A percentile compares a stretch with the other conserved stretches of the same genome.
These are phyloP conservation scores for Portevinia maculata DNA, from an alignment of 2,888 invertebrate species.

Conservation along the genomic window DNA sequence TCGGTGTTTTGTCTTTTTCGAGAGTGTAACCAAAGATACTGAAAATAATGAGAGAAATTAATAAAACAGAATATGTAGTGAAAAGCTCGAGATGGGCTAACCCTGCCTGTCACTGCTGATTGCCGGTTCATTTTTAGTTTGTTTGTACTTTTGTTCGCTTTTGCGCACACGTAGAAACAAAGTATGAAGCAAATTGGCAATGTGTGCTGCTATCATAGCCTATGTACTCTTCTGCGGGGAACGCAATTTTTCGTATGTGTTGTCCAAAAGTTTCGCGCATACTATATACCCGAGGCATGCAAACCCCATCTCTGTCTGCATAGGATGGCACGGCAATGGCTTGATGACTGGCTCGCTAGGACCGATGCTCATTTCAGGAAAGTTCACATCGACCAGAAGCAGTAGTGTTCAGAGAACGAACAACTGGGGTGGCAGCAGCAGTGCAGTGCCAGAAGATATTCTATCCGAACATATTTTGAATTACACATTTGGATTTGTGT, in stretches of 20 bases:
- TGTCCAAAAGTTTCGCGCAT: constrained; percentile 64
- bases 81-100: constrained; percentile 69
- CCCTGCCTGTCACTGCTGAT: constrained; percentile 72
- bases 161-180: constrained; percentile 31
- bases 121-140: constrained; percentile 73
- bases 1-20: constrained; percentile 6
- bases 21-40: constrained; percentile 25
- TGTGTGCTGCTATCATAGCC: constrained; percentile 40
- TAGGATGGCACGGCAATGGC: constrained; percentile 45
- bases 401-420: constrained; percentile 62
- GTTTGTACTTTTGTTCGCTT: constrained; percentile 59
- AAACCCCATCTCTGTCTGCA: constrained; percentile 41
- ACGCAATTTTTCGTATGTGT: constrained; percentile 63
- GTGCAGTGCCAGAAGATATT: constrained; percentile 32
- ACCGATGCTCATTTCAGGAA: constrained; percentile 66
- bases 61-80: constrained; percentile 22
- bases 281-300: constrained; percentile 56
- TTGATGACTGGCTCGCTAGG: constrained; percentile 72
- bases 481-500: constrained; percentile 32
- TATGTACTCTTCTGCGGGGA: constrained; percentile 55
- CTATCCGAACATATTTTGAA: constrained; percentile 42
- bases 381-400: constrained; percentile 46
- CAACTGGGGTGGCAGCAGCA: constrained; percentile 58
- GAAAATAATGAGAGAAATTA: constrained; percentile 9
- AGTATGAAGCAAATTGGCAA: background rate